Conservation (phyloP, 2,113 vertebrate genomes). For the Vombatus ursinus region DNA sequence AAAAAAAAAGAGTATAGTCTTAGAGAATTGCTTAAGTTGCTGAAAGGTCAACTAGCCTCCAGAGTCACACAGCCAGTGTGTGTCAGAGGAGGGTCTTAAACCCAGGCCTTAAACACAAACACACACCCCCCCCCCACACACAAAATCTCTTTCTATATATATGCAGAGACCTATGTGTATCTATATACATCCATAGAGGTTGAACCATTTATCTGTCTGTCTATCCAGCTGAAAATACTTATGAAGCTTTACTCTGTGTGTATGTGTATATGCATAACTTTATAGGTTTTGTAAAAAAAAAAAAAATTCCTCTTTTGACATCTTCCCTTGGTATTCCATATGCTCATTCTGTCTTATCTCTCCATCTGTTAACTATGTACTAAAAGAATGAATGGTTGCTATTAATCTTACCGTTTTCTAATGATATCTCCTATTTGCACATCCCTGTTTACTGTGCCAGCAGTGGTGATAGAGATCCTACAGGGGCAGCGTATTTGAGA, state of each 20-base stretch:
- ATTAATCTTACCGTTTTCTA: not conserved
- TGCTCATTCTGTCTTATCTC: not conserved
- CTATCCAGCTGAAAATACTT: not conserved
- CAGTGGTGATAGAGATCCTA: not conserved
- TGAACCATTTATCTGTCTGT: not conserved
- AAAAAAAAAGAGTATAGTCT: too few relatives aligned
- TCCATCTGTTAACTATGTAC: not conserved
- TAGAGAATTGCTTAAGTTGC: not conserved
- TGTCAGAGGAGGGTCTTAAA: not conserved
- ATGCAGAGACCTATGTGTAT: not conserved
- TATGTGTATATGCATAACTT: not conserved
- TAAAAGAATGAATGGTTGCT: not conserved
- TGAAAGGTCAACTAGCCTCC: not conserved
- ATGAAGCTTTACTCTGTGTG: not conserved
- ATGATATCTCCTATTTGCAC: not conserved
- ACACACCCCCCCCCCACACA: too few relatives aligned
- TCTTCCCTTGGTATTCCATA: not conserved
- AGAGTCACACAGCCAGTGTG: not conserved
- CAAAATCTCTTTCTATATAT: too few relatives aligned
- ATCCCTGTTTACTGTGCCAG: not conserved
- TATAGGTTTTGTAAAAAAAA: not conserved
- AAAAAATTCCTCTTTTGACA: not conserved
- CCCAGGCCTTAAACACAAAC: too few relatives aligned
- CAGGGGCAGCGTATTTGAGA: not conserved
- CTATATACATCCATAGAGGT: not conserved